Conservation (phyloP, 2,797 vertebrate genomes). For the Pterois miles region DNA sequence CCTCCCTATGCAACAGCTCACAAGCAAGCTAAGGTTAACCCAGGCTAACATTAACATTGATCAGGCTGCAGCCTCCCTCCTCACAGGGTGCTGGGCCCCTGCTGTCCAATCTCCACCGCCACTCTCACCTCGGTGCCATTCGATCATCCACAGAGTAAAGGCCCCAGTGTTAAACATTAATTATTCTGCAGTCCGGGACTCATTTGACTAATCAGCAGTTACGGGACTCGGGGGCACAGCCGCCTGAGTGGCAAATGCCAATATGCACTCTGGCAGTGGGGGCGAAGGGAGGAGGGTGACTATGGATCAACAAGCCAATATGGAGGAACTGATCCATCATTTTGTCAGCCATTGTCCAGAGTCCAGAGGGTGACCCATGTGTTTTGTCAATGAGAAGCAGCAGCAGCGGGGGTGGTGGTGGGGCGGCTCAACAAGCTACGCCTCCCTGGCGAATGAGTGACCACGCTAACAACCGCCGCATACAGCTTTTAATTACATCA, state of each 20-base stretch:
- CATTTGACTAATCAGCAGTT: slow-evolving; percentile 93
- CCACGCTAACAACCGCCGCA: slow-evolving; percentile 81
- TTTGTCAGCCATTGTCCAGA: slow-evolving; percentile 87
- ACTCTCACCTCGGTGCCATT: slow-evolving; percentile 75
- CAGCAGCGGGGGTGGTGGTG: slow-evolving; percentile 8
- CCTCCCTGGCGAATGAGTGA: slow-evolving; percentile 73
- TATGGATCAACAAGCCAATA: slow-evolving; percentile 92
- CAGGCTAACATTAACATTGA: slow-evolving; percentile 82
- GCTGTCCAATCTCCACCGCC: slow-evolving; percentile 70
- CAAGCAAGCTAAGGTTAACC: slow-evolving; percentile 79
- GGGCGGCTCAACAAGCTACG: slow-evolving; percentile 54
- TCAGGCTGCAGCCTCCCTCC: slow-evolving; percentile 59
- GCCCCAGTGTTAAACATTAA: slow-evolving; percentile 87
- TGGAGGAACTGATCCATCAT: slow-evolving; percentile 91
- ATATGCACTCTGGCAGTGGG: slow-evolving; percentile 82
- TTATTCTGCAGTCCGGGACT: slow-evolving; percentile 85
- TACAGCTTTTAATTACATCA: slow-evolving; percentile 67
- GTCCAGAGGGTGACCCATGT: slow-evolving; percentile 74
- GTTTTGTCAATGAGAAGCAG: slow-evolving; percentile 85
- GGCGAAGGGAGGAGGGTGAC: slow-evolving; percentile 65
- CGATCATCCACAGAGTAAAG: slow-evolving; percentile 79
- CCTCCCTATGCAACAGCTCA: slow-evolving; percentile 30
- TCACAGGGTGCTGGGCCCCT: slow-evolving; percentile 68
- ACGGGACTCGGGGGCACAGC: slow-evolving; percentile 77
- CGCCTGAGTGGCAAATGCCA: slow-evolving; percentile 94